A percentile compares a stretch with the other conserved stretches of the same genome.
These are phyloP conservation scores for Danio albolineatus DNA, from an alignment of 2,797 vertebrate genomes.

Conservation along the genomic window DNA sequence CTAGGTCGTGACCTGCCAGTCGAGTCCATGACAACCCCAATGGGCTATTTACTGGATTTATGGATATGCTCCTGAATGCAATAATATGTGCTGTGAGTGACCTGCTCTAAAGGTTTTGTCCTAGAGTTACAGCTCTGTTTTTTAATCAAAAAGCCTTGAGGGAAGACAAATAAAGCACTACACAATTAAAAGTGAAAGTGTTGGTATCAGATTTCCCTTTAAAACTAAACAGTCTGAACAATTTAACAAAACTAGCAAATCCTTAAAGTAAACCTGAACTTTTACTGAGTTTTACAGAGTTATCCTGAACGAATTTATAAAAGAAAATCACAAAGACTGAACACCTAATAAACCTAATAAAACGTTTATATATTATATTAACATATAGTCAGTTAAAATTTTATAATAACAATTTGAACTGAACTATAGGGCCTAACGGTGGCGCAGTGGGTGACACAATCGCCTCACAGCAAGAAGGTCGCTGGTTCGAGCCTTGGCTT, in stretches of 20 bases:
- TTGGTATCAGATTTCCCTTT: neutral
- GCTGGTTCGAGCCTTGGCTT: no score
- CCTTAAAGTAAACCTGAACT: neutral
- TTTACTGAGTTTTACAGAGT: no score
- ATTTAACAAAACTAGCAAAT: neutral
- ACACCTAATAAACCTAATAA: neutral
- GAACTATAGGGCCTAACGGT: no score
- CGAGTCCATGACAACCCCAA: neutral
- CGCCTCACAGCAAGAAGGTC: no score
- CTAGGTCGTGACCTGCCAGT: neutral
- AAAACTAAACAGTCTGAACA: neutral
- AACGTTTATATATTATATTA: no score
- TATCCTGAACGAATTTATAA: neutral
- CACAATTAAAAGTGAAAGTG: neutral
- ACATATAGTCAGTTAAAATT: no score
- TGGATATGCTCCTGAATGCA: neutral
- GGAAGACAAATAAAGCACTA: neutral
- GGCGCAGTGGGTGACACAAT: no score
- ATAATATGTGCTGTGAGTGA: neutral
- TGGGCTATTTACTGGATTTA: neutral
- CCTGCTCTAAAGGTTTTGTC: neutral
- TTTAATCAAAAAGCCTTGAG: neutral
- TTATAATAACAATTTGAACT: no score
- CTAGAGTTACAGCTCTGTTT: neutral
- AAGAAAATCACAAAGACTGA: neutral